Evolutionary conservation across 2,888 invertebrate species (phyloP).

Genomic region (Callyntrura sp.): DNA sequence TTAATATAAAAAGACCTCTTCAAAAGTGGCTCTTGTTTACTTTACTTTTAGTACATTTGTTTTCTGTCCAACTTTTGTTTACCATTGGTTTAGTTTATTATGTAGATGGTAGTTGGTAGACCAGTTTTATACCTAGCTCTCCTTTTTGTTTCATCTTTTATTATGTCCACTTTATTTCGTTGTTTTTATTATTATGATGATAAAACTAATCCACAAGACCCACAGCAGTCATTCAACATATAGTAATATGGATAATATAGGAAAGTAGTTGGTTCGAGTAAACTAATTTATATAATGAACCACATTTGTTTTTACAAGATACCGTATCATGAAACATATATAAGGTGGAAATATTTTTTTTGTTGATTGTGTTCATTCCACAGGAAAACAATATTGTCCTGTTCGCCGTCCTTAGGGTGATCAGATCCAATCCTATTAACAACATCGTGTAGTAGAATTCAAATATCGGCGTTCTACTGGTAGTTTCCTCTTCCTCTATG

Average conservation of each 20-base stretch:
- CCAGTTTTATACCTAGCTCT: too few species aligned
- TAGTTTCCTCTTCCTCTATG: neutral
- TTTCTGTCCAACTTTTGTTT: neutral
- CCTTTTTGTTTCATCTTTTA: too few species aligned
- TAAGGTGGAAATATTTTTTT: neutral
- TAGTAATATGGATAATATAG: neutral
- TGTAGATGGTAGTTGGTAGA: too few species aligned
- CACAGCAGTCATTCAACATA: too few species aligned
- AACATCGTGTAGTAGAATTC: slow-evolving; percentile 6
- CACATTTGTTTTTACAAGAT: neutral
- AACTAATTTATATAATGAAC: neutral
- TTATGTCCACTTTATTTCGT: too few species aligned
- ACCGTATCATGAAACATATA: neutral
- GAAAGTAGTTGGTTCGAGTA: too few species aligned
- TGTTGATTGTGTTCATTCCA: slow-evolving; percentile 15
- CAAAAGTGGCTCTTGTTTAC: neutral
- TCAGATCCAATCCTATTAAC: slow-evolving; percentile 38
- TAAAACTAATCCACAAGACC: too few species aligned
- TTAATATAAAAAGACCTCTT: neutral
- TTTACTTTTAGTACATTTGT: neutral
- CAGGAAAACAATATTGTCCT: slow-evolving; percentile 24
- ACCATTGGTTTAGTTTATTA: neutral
- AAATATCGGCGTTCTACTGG: neutral
- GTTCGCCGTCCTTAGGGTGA: slow-evolving; percentile 27
- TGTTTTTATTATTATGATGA: too few species aligned